These are phyloP conservation scores for Drosophila kanekoi DNA, from an alignment of 2,888 invertebrate species.

Conservation along the genomic window DNA sequence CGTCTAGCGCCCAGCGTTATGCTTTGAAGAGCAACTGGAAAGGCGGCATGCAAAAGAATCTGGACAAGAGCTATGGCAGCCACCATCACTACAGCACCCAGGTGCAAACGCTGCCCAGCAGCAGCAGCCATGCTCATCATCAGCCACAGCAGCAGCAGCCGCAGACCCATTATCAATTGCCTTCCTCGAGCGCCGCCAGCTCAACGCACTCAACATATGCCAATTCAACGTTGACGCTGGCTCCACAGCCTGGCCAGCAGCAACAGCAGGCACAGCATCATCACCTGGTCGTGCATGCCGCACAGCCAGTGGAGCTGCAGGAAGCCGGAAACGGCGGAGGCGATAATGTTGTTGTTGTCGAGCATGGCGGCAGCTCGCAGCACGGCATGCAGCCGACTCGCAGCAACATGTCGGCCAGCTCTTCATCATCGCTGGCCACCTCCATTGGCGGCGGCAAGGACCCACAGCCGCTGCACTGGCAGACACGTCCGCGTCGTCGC, in stretches of 20 bases:
- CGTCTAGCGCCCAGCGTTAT: constrained; percentile 69
- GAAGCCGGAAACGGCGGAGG: constrained; percentile 30
- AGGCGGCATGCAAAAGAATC: constrained; percentile 77
- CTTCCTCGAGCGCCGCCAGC: constrained; percentile 78
- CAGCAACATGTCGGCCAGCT: constrained; percentile 74
- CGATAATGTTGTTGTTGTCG: constrained; percentile 38
- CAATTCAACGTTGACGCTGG: constrained; percentile 60
- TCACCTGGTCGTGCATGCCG: constrained; percentile 45
- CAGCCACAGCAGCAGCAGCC: constrained; percentile 60
- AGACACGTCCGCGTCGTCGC: constrained; percentile 79
- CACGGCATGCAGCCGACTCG: constrained; percentile 71
- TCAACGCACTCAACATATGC: constrained; percentile 81
- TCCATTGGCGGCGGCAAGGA: constrained; percentile 69
- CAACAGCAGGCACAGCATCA: constrained; percentile 69
- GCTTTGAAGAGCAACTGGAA: constrained; percentile 76
- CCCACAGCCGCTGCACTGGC: constrained; percentile 78
- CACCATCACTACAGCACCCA: constrained; percentile 81
- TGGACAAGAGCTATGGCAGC: constrained; percentile 80
- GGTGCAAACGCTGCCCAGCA: constrained; percentile 67
- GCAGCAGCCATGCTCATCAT: constrained; percentile 62
- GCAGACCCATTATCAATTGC: constrained; percentile 80
- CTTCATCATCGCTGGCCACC: constrained; percentile 80
- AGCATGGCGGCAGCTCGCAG: constrained; percentile 58
- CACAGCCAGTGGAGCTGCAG: constrained; percentile 61
- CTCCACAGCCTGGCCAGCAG: constrained; percentile 57